A percentile compares a stretch with the other conserved stretches of the same genome.
These are phyloP conservation scores for Corella eumyota DNA, from an alignment of 23 tunicate species.

Conservation along the genomic window DNA sequence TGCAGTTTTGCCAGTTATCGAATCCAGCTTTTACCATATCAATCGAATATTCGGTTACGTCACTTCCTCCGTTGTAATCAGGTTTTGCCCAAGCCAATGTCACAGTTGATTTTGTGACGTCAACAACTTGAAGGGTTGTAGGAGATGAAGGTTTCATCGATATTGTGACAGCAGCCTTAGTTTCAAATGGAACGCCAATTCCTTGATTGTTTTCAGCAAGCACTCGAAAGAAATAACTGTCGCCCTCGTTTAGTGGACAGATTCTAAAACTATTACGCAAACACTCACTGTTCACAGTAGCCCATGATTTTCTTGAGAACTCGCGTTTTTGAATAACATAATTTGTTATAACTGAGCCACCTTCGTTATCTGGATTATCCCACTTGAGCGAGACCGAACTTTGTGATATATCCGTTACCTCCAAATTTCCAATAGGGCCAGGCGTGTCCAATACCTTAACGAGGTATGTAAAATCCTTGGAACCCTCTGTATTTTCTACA, in stretches of 20 bases:
- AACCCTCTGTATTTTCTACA: slow-evolving; percentile 66
- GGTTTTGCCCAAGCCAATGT: slow-evolving; percentile 75
- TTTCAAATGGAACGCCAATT: slow-evolving; percentile 58
- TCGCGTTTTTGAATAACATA: slow-evolving; percentile 90
- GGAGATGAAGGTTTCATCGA: slow-evolving; percentile 85
- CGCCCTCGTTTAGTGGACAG: slow-evolving; percentile 63
- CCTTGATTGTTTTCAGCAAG: slow-evolving; percentile 79
- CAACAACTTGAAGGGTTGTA: slow-evolving; percentile 54
- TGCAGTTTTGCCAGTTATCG: slow-evolving; percentile 86
- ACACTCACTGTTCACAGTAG: slow-evolving; percentile 72
- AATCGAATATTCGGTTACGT: slow-evolving; percentile 61
- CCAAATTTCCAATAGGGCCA: slow-evolving; percentile 58
- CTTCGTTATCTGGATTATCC: slow-evolving; percentile 76
- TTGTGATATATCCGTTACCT: slow-evolving; percentile 43
- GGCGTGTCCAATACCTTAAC: slow-evolving; percentile 90
- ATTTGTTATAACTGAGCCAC: slow-evolving; percentile 65
- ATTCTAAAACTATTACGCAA: slow-evolving; percentile 56
- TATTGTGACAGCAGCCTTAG: slow-evolving; percentile 42
- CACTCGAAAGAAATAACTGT: slow-evolving; percentile 50
- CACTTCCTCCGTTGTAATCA: slow-evolving; percentile 86
- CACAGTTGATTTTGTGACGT: slow-evolving; percentile 62
- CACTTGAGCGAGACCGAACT: slow-evolving; percentile 54
- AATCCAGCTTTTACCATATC: slow-evolving; percentile 53
- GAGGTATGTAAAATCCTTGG: slow-evolving; percentile 67
- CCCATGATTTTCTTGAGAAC: slow-evolving; percentile 73